Evolutionary conservation across 2,797 vertebrate genomes (phyloP), one percentile per base, ranked within the genome.

Genomic region (Heliangelus exortis): DNA sequence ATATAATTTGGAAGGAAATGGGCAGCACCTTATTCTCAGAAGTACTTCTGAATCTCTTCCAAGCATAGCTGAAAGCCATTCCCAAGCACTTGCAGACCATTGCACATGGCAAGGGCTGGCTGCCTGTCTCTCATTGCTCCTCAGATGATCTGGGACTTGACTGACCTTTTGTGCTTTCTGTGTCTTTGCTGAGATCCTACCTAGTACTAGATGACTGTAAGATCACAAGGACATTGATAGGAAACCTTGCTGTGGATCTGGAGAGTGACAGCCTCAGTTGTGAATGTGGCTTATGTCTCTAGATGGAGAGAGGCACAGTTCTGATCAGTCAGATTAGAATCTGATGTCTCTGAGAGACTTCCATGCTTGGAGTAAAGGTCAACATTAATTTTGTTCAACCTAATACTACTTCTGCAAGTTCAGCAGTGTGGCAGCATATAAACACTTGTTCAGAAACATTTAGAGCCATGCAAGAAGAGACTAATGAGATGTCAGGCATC

Each of bases 401-500:
- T 48, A 58, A 25, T 33, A 16, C 9, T 81, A 29, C 28, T 75
- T 33, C n/a, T 84, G 39, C 17, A 67, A 71, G 54, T 86, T 95
- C 76, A 86, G 50, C 48, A 62, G 31, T 6, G 31, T 81, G 82
- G 51, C 48, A 73, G 69, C 41, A 67, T 75, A 76, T 75, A 76
- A 69, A 74, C 25, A 48, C 1, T 43, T 51, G 50, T 39, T 86
- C 79, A 75, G 86, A 88, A 83, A 91, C 36, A 67, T 79, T 90
- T 90, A 78, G 53, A 89, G 71, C 67, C 22, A 11, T 72, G 28
- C 45, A 87, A 86, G 58, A 51, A 43, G 74, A 82, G 19, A 88
- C 87, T 73, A 89, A 96, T 50, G 58, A 86, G 71, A 74, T 66
- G 41, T 66, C 17, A 54, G 84, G 48, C 75, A 92, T 92, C 57